A percentile compares a stretch with the other conserved stretches of the same genome.
Evolutionary conservation across 2,888 invertebrate genomes (phyloP).

Genomic region (Tenthredo amoena): DNA sequence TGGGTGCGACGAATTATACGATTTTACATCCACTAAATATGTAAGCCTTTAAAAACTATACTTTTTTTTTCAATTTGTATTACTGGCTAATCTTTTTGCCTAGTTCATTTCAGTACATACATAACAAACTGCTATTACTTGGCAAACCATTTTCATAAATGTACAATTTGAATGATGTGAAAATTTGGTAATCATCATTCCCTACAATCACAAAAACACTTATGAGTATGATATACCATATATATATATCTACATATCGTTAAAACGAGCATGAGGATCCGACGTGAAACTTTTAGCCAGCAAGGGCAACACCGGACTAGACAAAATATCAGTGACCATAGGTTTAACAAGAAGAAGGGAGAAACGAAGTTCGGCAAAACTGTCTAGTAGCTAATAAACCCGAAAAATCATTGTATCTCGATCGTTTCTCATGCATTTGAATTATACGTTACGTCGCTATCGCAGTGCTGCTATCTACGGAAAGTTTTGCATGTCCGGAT

Average conservation of each 20-base stretch:
- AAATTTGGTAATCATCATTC: not conserved
- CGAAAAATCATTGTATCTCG: no score
- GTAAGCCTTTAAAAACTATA: conserved; percentile 36
- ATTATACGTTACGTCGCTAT: no score
- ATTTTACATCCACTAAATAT: not conserved
- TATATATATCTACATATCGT: not conserved
- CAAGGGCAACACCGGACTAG: no score
- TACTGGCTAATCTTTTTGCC: not conserved
- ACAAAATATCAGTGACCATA: no score
- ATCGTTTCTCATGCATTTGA: no score
- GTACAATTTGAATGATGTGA: not conserved
- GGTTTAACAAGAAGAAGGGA: no score
- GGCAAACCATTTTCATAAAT: not conserved
- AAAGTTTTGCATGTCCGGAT: no score
- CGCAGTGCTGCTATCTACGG: no score
- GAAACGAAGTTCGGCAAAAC: no score
- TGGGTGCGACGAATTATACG: not conserved
- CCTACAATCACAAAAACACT: conserved; percentile 25
- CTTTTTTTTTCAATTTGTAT: conserved; percentile 9
- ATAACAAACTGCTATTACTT: not conserved
- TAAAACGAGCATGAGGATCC: not conserved
- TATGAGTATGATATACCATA: conserved; percentile 13
- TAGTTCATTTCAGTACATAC: not conserved
- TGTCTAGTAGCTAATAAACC: no score
- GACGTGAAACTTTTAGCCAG: no score